Evolutionary conservation across 2,113 vertebrate genomes (phyloP), one percentile per base, ranked within the genome.

Genomic region (Lepus americanus): DNA sequence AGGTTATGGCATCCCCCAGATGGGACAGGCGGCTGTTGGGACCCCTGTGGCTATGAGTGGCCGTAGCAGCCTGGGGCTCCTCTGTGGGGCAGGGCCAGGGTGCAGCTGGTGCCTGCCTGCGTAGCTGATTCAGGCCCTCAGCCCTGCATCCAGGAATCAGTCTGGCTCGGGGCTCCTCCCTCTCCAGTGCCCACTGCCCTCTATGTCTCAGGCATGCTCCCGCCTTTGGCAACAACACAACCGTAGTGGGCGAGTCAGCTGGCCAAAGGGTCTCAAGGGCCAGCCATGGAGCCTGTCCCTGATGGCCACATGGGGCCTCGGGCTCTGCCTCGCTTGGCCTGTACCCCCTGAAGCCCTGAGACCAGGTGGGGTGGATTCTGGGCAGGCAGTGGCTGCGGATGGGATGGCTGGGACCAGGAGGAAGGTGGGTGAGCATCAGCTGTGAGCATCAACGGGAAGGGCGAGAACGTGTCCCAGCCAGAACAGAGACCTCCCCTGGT

Each of bases 381-480:
- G 39, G 67, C 22, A 11, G 53, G 11, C n/a, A 80, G 22, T 13
- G 55, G 63, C 49, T 6, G 0, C 29, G 33, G 73, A 12, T 0
- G 3, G 29, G 31, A 33, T 44, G 33, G 9, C 69, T 61, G 69
- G n/a, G 13, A 25, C 16, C 17, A 6, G 17, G 70, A 0, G 1
- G 44, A 81, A 55, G 4, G 36, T 44, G 11, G 29, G 33, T 33
- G 44, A 66, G 13, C 22, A 0, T 20, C 55, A 61, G 7, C 7
- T 6, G 17, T 9, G n/a, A 1, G 4, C 51, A 5, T 1, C 1
- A 0, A 12, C 0, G 1, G 67, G n/a, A 31, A 73, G 49, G 22
- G 55, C 10, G 4, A n/a, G 77, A 27, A 2, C 2, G 3, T 3
- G 20, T 29, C 29, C 8, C 55, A 5, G 31, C 20, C 13, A 27